Percentiles rank a stretch among this genome's conserved stretches.
Evolutionary conservation across 2,113 vertebrate genomes (phyloP).

Genomic region (Gopherus flavomarginatus): DNA sequence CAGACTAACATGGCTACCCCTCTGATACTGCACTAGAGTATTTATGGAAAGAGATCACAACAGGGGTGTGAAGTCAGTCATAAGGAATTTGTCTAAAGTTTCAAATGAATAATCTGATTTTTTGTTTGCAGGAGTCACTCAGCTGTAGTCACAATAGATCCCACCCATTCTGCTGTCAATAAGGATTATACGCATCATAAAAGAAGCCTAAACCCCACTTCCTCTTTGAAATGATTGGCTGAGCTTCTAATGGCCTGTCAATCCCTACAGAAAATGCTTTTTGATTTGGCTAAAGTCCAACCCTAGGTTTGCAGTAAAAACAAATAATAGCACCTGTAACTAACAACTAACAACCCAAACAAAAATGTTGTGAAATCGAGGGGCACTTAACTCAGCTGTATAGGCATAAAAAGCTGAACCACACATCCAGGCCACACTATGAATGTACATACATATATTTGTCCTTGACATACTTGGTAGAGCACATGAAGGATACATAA

Average conservation of each 20-base stretch:
- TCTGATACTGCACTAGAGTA: not conserved
- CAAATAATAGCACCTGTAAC: constrained; percentile 28
- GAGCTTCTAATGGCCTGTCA: not conserved
- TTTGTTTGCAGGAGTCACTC: not conserved
- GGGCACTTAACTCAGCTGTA: not conserved
- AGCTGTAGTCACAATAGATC: not conserved
- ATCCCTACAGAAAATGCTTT: not conserved
- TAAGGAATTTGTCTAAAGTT: not conserved
- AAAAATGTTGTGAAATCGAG: constrained; percentile 55
- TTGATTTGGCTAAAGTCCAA: not conserved
- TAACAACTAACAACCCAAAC: not conserved
- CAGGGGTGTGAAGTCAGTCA: not conserved
- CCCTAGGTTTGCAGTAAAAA: constrained; percentile 7
- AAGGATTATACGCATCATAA: not conserved
- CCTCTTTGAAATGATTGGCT: not conserved
- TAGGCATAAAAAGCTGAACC: constrained; percentile 41
- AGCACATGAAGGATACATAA: constrained; percentile 57
- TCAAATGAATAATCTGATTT: not conserved
- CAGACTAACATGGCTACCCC: too few relatives aligned
- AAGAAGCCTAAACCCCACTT: not conserved
- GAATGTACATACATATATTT: constrained; percentile 67
- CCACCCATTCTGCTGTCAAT: not conserved
- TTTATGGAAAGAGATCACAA: not conserved
- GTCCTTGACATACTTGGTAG: constrained; percentile 60
- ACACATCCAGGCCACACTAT: constrained; percentile 41